A percentile compares a stretch with the other conserved stretches of the same genome.
Evolutionary conservation across 1,140 invertebrate species (phyloP).

Genomic region (Euura lappo): DNA sequence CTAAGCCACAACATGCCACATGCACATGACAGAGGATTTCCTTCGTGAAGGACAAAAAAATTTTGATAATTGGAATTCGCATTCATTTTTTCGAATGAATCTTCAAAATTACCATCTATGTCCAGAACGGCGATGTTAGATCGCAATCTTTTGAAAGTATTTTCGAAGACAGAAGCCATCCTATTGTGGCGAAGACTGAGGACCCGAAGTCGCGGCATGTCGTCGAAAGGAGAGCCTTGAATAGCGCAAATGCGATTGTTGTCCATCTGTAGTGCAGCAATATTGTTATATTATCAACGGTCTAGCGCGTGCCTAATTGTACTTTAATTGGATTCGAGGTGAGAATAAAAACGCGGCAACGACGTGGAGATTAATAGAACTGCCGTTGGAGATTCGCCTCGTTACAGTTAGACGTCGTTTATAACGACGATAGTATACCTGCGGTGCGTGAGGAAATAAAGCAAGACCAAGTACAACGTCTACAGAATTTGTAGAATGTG

Average conservation of each 20-base stretch:
- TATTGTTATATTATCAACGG: too few species aligned
- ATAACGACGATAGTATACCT: too few species aligned
- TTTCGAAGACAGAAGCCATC: constrained; percentile 75
- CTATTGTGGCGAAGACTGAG: constrained; percentile 81
- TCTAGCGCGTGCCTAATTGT: too few species aligned
- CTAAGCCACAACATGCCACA: constrained; percentile 82
- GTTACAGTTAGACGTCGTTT: background rate
- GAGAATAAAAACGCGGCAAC: background rate
- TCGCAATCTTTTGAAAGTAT: constrained; percentile 75
- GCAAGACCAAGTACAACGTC: too few species aligned
- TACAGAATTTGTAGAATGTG: too few species aligned
- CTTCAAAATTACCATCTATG: constrained; percentile 73
- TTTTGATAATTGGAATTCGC: background rate
- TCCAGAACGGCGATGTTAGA: constrained; percentile 83
- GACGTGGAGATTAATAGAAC: background rate
- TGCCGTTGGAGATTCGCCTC: background rate
- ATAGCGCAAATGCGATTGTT: constrained; percentile 77
- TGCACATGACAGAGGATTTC: constrained; percentile 81
- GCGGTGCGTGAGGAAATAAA: too few species aligned
- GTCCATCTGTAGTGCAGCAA: constrained; percentile 61
- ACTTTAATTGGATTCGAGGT: background rate
- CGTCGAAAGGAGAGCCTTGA: constrained; percentile 76
- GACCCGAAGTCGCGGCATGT: constrained; percentile 80
- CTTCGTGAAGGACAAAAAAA: constrained; percentile 52
- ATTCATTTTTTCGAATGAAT: constrained; percentile 4